Evolutionary conservation across 2,888 invertebrate genomes (phyloP).

Genomic region (Nomada goodeniana): DNA sequence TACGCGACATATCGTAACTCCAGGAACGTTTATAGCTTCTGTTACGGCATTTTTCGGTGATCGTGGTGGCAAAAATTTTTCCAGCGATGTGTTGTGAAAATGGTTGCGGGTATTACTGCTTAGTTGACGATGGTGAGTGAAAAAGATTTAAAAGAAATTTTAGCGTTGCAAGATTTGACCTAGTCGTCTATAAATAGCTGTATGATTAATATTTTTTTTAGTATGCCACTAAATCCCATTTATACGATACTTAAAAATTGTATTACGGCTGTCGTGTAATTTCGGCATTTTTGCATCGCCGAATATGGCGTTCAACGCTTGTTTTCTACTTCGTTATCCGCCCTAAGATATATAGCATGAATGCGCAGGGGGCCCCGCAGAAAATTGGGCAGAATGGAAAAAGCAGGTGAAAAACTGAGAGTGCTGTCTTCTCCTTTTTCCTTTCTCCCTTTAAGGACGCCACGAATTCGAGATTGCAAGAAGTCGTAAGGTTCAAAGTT

Average conservation of each 20-base stretch:
- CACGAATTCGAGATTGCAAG: conserved; percentile 24
- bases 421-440: conserved; percentile 6
- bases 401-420: not conserved
- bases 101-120: not conserved
- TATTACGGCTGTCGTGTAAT: too few species aligned
- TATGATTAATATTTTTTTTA: conserved; percentile 9
- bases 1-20: conserved; percentile 3
- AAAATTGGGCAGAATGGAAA: not conserved
- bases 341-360: too few species aligned
- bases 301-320: too few species aligned
- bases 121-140: not conserved
- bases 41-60: not conserved
- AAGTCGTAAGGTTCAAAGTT: conserved; percentile 51
- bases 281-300: too few species aligned
- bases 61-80: not conserved
- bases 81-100: not conserved
- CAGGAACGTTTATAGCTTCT: conserved; percentile 7
- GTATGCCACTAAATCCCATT: conserved; percentile 18
- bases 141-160: conserved; percentile 18
- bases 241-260: too few species aligned
- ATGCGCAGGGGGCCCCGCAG: too few species aligned
- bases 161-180: not conserved
- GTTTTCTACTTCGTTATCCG: too few species aligned
- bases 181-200: conserved; percentile 20
- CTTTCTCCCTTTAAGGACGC: not conserved